Base-by-base conservation (phyloP, 2,797 vertebrate species). In the Cyclopterus lumpus region DNA sequence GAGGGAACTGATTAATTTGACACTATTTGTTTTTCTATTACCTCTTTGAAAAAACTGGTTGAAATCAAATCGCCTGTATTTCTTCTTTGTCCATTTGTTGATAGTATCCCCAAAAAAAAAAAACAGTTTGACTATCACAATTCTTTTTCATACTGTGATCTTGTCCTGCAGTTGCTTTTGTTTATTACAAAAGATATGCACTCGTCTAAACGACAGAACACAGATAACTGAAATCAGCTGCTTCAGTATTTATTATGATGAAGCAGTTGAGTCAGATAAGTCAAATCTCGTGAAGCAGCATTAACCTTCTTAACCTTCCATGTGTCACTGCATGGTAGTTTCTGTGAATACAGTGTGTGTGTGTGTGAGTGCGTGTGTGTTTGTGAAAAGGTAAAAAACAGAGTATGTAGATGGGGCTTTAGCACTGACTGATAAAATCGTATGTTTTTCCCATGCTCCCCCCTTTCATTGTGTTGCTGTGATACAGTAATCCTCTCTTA, bases 401-500 rank as follows among this genome's bases (percentile, higher is more conserved):
- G 78, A 73, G 78, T 71, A 28, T 44, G 42, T 80, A 79, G 70
- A 81, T 59, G 51, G 67, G 82, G 89, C 85, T 88, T 92, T 88
- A 83, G 62, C 42, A 26, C 40, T 30, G 66, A 69, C 81, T 75
- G 76, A 88, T 89, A 86, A 82, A 77, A 86, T 81, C 81, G 66
- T 67, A 75, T 84, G 79, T 59, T 64, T 78, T 81, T 57, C 74
- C 64, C 15, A 36, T 24, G n/a, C 77, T 42, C 58, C 54, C 62
- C 71, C 46, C 72, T 46, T 28, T 81, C 74, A 72, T 76, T 92
- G 87, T 82, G 81, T 83, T 81, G 73, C 62, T 84, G 81, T 86
- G 84, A 73, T 82, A 77, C 79, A 79, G 68, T 93, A 93, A 94
- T 93, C 93, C 88, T 71, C 73, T 84, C 74, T 94, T 93, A 93